phyloP scores from a whole-genome alignment of 2,113 vertebrate species.

The Myanophis thanlyinensis region DNA sequence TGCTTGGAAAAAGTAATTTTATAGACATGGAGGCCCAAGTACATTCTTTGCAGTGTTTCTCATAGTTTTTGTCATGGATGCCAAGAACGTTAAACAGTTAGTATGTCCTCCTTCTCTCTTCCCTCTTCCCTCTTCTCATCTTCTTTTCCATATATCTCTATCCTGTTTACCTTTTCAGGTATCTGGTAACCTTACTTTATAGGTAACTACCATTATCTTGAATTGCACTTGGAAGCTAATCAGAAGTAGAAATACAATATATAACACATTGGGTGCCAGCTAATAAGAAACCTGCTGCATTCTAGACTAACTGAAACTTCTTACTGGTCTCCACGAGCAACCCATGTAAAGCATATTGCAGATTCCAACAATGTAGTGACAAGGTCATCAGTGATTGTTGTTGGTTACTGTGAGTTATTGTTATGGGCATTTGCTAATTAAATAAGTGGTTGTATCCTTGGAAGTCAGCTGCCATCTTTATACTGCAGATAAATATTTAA shows the following conservation, averaged over 20 bases:
- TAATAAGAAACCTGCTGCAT: not conserved
- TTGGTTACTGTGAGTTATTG: not conserved
- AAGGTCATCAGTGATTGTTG: not conserved
- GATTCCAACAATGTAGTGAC: not conserved
- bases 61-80: not conserved
- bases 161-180: not conserved
- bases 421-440: not conserved
- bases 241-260: not conserved
- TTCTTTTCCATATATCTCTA: not conserved
- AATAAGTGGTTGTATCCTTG: not conserved
- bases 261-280: not conserved
- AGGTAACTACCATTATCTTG: not conserved
- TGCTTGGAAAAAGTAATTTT: not conserved
- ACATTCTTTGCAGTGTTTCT: not conserved
- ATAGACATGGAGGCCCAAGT: not conserved
- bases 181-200: not conserved
- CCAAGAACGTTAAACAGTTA: not conserved
- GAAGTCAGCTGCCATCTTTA: not conserved
- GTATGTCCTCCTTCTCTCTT: not conserved
- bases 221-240: not conserved
- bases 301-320: not conserved
- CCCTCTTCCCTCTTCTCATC: not conserved
- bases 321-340: not conserved
- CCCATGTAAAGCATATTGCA: not conserved
- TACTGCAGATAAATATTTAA: slow-evolving; percentile 2